phyloP scores from a whole-genome alignment of 2,888 invertebrate genomes.

The Pandemis heparana region DNA sequence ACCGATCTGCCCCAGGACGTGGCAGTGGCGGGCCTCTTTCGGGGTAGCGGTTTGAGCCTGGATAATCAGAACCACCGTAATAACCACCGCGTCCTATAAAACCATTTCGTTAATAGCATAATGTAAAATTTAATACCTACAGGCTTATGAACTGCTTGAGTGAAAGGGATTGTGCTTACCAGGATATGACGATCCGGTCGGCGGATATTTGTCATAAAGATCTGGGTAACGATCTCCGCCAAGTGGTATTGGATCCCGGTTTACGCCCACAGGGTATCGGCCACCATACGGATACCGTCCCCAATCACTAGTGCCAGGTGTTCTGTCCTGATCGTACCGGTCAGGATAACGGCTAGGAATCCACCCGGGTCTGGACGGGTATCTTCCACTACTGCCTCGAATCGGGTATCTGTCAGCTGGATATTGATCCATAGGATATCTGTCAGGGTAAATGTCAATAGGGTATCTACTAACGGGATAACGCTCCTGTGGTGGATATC shows the following conservation, averaged over 20 bases:
- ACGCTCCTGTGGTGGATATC: conserved; percentile 70
- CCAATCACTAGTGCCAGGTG: conserved; percentile 67
- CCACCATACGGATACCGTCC: conserved; percentile 76
- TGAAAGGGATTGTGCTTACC: conserved; percentile 67
- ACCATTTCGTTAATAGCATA: conserved; percentile 33
- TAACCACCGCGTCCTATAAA: conserved; percentile 72
- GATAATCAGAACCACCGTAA: conserved; percentile 70
- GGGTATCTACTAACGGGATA: conserved; percentile 77
- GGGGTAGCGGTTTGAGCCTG: conserved; percentile 73
- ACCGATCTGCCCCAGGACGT: conserved; percentile 80
- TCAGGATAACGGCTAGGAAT: conserved; percentile 77
- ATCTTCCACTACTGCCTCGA: conserved; percentile 54
- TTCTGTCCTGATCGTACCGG: conserved; percentile 80
- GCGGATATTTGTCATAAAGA: conserved; percentile 85
- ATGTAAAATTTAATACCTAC: background rate
- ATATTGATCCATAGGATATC: conserved; percentile 66
- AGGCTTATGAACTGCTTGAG: background rate
- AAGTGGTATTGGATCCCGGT: conserved; percentile 80
- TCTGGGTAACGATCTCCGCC: conserved; percentile 82
- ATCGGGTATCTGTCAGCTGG: conserved; percentile 61
- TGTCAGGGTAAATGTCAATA: conserved; percentile 70
- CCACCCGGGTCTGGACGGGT: conserved; percentile 67
- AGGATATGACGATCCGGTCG: conserved; percentile 82
- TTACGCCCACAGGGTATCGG: conserved; percentile 79
- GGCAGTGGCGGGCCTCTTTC: conserved; percentile 74